These are phyloP conservation scores for Karalla daura DNA, from an alignment of 2,797 vertebrate species.

Conservation along the genomic window DNA sequence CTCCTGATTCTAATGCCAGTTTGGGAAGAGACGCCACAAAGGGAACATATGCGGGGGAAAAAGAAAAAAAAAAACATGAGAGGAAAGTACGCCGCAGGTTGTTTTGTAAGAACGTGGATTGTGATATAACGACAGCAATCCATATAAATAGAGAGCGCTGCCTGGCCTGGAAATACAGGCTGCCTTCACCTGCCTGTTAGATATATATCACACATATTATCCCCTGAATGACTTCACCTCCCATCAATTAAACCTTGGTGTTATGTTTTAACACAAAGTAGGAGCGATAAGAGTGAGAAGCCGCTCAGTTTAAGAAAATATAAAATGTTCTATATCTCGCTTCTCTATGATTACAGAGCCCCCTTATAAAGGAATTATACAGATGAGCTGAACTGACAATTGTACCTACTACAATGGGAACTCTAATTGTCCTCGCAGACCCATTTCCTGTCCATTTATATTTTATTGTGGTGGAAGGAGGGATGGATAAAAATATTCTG, in stretches of 20 bases:
- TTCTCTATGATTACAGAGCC: neutral
- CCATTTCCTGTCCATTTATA: neutral
- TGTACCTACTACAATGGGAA: neutral
- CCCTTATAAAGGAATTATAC: no score
- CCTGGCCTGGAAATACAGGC: neutral
- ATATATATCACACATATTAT: no score
- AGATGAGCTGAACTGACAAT: neutral
- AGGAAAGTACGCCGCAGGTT: neutral
- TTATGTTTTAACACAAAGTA: neutral
- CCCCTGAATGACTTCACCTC: no score
- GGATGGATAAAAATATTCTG: neutral
- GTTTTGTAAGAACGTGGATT: constrained; percentile 13
- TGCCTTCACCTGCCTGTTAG: neutral
- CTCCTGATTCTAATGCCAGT: constrained; percentile 21
- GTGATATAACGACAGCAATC: constrained; percentile 26
- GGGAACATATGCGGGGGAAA: constrained; percentile 10
- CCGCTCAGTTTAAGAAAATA: neutral
- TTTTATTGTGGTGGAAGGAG: neutral
- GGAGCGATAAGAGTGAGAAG: neutral
- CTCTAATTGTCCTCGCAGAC: neutral
- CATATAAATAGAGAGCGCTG: neutral
- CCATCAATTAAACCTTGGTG: no score
- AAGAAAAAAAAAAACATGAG: constrained; percentile 3
- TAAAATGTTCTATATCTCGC: neutral
- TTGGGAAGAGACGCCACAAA: constrained; percentile 1